These are phyloP conservation scores for Corvus moneduloides DNA, from an alignment of 2,113 vertebrate species.

Conservation along the genomic window DNA sequence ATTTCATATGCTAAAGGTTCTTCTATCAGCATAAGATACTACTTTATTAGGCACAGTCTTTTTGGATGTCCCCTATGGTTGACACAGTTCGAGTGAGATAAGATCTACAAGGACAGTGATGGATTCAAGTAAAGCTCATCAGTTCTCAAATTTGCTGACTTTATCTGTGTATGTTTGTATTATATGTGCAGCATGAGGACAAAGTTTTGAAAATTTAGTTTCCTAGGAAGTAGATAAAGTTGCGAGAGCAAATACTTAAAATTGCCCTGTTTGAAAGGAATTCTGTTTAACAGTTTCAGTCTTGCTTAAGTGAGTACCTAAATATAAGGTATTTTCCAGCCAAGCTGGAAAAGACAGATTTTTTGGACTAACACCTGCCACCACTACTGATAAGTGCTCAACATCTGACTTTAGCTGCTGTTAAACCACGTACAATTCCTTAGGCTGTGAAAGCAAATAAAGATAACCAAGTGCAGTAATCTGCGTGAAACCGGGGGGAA, in stretches of 20 bases:
- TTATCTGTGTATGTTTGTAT: neutral
- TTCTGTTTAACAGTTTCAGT: neutral
- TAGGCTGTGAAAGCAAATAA: constrained; percentile 19
- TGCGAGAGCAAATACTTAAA: neutral
- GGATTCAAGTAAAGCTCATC: neutral
- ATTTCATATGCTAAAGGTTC: neutral
- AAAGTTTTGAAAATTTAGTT: neutral
- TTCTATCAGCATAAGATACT: neutral
- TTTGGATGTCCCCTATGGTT: neutral
- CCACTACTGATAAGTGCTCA: neutral
- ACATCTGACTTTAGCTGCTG: constrained; percentile 4
- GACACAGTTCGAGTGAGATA: neutral
- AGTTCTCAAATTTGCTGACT: neutral
- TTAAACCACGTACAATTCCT: neutral
- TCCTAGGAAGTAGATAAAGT: neutral
- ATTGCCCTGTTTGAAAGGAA: neutral
- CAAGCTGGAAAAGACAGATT: constrained; percentile 9
- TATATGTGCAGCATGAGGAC: neutral
- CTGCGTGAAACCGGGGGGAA: neutral
- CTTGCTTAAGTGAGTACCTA: neutral
- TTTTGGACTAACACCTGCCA: neutral
- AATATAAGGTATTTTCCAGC: neutral
- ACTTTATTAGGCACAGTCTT: neutral
- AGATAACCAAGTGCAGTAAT: neutral
- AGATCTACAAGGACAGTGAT: neutral